Base-by-base conservation (phyloP, 2,888 invertebrate species). In the Apamea epomidion region DNA sequence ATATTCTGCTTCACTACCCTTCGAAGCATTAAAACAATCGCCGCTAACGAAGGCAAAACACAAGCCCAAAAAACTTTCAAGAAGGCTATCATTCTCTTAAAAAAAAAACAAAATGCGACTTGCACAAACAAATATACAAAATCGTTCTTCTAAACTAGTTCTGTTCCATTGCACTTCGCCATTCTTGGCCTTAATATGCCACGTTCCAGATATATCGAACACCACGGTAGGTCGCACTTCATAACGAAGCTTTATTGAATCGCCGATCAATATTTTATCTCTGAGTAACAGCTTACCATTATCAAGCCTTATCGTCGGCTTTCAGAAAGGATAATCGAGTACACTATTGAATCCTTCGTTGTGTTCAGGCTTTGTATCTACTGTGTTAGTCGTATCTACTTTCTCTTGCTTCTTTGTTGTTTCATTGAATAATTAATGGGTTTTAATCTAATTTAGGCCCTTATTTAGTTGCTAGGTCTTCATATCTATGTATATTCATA, bases 211-310 rank as follows among this genome's bases (percentile, higher is more conserved):
- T 91, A 92, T 88, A 78, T 81, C 84, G 84, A 86, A 85, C 82
- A 79, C 85, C 76, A 83, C 69, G 81, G 88, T 86, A 86, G 89
- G 89, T 88, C 88, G 88, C 88, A 90, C 88, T 90, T 89, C 89
- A 90, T 90, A 90, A 90, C 90, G 87, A 91, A 90, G 89, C 91
- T 94, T 94, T 93, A 93, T 93, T 93, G 92, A 92, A 89, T 92
- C 90, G 87, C 80, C 90, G 90, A 92, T 93, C 93, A 91, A 93
- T 94, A 93, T 92, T 92, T 93, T 94, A 94, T 94, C 93, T 89
- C 75, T 82, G 78, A 84, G 82, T 86, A 79, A 78, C 81, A 86
- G 81, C 80, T 88, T 81, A 82, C 86, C 74, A 88, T 88, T 91
- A 91, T 91, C 90, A 87, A 86, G 85, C 88, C 90, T 92, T 92